Base-by-base conservation (phyloP, 2,888 invertebrate species). In the Itoplectis maculator region DNA sequence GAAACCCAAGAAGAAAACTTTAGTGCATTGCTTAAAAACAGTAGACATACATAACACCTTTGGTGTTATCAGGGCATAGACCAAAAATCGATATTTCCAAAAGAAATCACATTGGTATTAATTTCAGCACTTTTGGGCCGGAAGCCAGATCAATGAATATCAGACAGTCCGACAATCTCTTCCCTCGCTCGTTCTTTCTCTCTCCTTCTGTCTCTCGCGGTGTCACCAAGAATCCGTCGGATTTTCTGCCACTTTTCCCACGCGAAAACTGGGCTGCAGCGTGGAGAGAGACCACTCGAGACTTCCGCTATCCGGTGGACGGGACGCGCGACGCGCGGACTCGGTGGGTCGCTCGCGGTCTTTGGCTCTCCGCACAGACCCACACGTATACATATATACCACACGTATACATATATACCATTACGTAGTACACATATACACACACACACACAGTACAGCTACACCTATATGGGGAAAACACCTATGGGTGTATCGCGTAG, bases 401-500 rank as follows among this genome's bases (percentile, higher is more conserved):
- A 51, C 9, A 51, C 18, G 23, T n/a, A 47, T 45, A 29, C 11
- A 18, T 47, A 29, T 68, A 5, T 66, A 47, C 9, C 2, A 51
- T 6, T 54, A 54, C 13, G n/a, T n/a, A n/a, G n/a, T n/a, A 40
- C 2, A 9, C 20, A 29, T 11, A 29, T 6, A 35, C 4, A 47
- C n/a, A 9, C 11, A 29, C 1, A 0, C 20, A 20, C 20, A 23
- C 20, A 18, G 9, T 51, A 29, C 29, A 13, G 56, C 29, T 54
- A 59, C 29, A 70, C 54, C 45, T 59, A 45, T 59, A 68, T 68
- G 56, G 68, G 45, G 49, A 59, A 68, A 68, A 40, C 29, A 40
- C 54, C 42, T 73, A 73, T 73, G 73, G 81, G 54, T 77, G 73
- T 81, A 81, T 81, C 49, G 77, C 35, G 49, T n/a, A 65, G 56